phyloP scores from a whole-genome alignment of 2,888 invertebrate genomes.

The Nymphalis c-album region DNA sequence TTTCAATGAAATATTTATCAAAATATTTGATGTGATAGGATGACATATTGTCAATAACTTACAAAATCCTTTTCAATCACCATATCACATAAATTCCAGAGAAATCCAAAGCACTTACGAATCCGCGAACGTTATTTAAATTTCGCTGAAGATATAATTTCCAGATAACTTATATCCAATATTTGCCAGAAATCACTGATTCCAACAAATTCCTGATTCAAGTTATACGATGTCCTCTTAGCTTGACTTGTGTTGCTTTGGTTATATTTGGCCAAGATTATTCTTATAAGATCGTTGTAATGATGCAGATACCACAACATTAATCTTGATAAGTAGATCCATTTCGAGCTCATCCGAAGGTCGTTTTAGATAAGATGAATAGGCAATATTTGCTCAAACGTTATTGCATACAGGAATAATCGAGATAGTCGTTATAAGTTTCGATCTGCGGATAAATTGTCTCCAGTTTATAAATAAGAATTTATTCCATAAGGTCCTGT shows the following conservation, averaged over 20 bases:
- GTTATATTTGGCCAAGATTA: slow-evolving; percentile 12
- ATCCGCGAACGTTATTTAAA: slow-evolving; percentile 16
- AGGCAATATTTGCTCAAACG: slow-evolving; percentile 18
- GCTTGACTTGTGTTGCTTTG: slow-evolving; percentile 10
- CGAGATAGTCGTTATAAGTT: neutral
- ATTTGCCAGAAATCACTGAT: slow-evolving; percentile 19
- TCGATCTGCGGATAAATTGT: neutral
- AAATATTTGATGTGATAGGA: neutral
- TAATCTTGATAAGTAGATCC: slow-evolving; percentile 70
- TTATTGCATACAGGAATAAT: slow-evolving; percentile 10
- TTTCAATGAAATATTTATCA: no score
- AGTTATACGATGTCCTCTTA: slow-evolving; percentile 11
- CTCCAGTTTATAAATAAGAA: neutral
- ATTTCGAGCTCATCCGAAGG: slow-evolving; percentile 67
- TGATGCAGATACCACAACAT: slow-evolving; percentile 49
- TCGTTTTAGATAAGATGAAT: slow-evolving; percentile 59
- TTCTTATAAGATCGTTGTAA: slow-evolving; percentile 40
- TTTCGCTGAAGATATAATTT: slow-evolving; percentile 11
- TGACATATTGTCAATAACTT: slow-evolving; percentile 13
- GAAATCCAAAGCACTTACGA: slow-evolving; percentile 10
- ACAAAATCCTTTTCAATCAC: slow-evolving; percentile 3
- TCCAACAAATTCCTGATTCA: slow-evolving; percentile 16
- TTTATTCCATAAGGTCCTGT: neutral
- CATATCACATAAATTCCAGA: slow-evolving; percentile 11
- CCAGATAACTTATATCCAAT: slow-evolving; percentile 16